These are phyloP conservation scores for Adelosebastes latens DNA, from an alignment of 2,797 vertebrate species.

Conservation along the genomic window DNA sequence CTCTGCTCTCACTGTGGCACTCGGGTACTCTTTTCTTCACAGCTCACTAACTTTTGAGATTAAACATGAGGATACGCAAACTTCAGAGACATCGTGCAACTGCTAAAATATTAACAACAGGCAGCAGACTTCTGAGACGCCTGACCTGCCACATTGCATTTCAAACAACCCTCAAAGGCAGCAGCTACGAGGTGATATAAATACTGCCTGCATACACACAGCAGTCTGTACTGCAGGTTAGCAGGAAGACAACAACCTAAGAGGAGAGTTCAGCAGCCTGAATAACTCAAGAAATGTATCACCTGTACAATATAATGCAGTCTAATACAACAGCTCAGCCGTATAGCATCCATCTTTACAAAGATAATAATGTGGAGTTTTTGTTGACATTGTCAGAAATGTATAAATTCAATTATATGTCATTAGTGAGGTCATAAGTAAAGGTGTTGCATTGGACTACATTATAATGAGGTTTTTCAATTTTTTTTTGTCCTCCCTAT, in stretches of 20 bases:
- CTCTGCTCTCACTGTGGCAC: not conserved
- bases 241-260: not conserved
- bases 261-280: not conserved
- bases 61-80: conserved; percentile 13
- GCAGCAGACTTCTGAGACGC: conserved; percentile 16
- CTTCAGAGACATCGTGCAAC: conserved; percentile 6
- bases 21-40: not conserved
- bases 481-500: not conserved
- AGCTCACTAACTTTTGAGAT: conserved; percentile 1
- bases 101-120: conserved; percentile 46
- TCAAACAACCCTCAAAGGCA: conserved; percentile 37
- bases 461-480: too few species aligned
- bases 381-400: not conserved
- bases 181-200: not conserved
- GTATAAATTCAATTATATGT: too few species aligned
- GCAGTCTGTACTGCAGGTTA: not conserved
- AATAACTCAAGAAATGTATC: not conserved
- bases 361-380: not conserved
- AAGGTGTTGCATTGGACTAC: not conserved
- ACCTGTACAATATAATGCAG: not conserved
- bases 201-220: not conserved
- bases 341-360: not conserved
- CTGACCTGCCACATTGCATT: conserved; percentile 15
- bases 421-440: not conserved
- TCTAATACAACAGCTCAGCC: not conserved